Evolutionary conservation across 2,888 invertebrate genomes (phyloP).

Genomic region (Cataglyphis albicans): DNA sequence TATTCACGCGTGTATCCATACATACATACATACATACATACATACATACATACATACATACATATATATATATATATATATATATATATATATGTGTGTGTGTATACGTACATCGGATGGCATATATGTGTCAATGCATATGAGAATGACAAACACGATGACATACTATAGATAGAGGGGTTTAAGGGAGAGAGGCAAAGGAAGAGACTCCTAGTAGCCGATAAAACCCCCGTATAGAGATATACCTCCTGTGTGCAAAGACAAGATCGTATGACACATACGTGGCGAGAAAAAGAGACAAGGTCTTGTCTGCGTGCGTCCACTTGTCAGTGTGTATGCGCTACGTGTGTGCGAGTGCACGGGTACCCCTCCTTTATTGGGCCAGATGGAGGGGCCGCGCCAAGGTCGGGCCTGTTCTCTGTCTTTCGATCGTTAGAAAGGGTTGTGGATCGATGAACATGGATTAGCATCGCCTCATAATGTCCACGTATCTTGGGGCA

Average conservation of each 20-base stretch:
- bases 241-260: slow-evolving; percentile 59
- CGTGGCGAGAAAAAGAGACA: slow-evolving; percentile 63
- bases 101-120: slow-evolving; percentile 57
- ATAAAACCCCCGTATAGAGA: slow-evolving; percentile 69
- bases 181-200: slow-evolving; percentile 18
- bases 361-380: slow-evolving; percentile 78
- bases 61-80: slow-evolving; percentile 62
- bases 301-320: slow-evolving; percentile 44
- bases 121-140: slow-evolving; percentile 83
- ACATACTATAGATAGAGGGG: slow-evolving; percentile 51
- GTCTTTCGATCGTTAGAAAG: slow-evolving; percentile 78
- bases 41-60: slow-evolving; percentile 42
- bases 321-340: slow-evolving; percentile 30
- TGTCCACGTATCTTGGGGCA: slow-evolving; percentile 71
- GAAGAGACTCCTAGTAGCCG: slow-evolving; percentile 59
- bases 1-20: slow-evolving; percentile 77
- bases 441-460: slow-evolving; percentile 84
- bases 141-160: slow-evolving; percentile 76
- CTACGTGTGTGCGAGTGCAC: slow-evolving; percentile 49
- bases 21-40: slow-evolving; percentile 57
- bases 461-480: slow-evolving; percentile 82
- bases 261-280: slow-evolving; percentile 78
- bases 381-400: slow-evolving; percentile 82
- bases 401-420: slow-evolving; percentile 78
- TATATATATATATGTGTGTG: slow-evolving; percentile 13